These are phyloP conservation scores for Trachelipus rathkii DNA, from an alignment of 1,140 invertebrate species.

Conservation along the genomic window DNA sequence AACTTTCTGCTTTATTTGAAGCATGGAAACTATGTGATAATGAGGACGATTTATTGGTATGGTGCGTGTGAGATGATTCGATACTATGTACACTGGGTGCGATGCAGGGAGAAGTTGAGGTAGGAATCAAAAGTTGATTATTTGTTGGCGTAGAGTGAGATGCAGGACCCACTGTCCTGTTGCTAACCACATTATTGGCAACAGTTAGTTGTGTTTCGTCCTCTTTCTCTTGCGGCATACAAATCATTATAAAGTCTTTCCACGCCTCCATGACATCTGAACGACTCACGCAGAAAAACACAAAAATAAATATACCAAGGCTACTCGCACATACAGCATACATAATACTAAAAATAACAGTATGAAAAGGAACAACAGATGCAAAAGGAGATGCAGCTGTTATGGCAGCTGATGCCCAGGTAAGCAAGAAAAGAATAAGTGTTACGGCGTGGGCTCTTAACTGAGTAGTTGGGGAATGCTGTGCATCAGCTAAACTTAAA, in stretches of 20 bases:
- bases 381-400: constrained; percentile 63
- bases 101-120: constrained; percentile 47
- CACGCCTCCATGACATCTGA: constrained; percentile 74
- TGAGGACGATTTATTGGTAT: constrained; percentile 49
- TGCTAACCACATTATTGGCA: constrained; percentile 49
- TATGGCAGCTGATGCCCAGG: constrained; percentile 69
- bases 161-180: neutral
- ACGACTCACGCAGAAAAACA: constrained; percentile 78
- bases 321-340: constrained; percentile 67
- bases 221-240: constrained; percentile 54
- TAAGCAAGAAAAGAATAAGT: constrained; percentile 67
- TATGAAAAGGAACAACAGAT: constrained; percentile 62
- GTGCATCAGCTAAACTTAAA: constrained; percentile 72
- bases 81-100: constrained; percentile 46
- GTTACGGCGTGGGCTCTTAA: constrained; percentile 70
- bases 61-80: constrained; percentile 50
- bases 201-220: constrained; percentile 47
- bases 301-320: constrained; percentile 74
- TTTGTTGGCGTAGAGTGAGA: neutral
- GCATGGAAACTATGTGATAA: constrained; percentile 47
- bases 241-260: constrained; percentile 61
- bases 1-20: constrained; percentile 46
- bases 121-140: neutral
- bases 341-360: constrained; percentile 70
- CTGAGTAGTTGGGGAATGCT: constrained; percentile 74